Evolutionary conservation across 2,797 vertebrate species (phyloP), one percentile per base, ranked within the genome.

Genomic region (Sebastes hubbsi): DNA sequence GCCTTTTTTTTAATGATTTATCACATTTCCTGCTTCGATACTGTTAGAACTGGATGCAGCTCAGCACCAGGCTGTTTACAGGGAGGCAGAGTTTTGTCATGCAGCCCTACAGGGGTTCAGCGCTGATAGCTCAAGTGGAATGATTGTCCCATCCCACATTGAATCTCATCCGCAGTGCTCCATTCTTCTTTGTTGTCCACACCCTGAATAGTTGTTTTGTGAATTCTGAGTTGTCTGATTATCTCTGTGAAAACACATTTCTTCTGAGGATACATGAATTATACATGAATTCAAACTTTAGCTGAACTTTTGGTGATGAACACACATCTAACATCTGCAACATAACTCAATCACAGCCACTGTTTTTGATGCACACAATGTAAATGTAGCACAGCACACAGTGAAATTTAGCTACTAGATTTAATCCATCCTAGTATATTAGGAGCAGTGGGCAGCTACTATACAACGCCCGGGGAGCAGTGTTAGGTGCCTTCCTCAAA

Each of bases 11-110:
- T 64, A 86, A 90, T 76, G 65, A 89, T 88, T 90, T 87, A 91
- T 92, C 90, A 89, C 68, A 64, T 88, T 87, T 92, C 87, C 90
- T 91, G 84, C 75, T 88, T 82, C 22, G 81, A 89, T 89, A 88
- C 64, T 22, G 87, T 83, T 55, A 76, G 77, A 78, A 84, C 81
- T 72, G 9, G 32, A 72, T 83, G 79, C 55, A 85, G 78, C 73
- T 55, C 52, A 60, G 68, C 46, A 38, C n/a, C 12, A 2, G 68
- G 62, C 62, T 84, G 78, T 63, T 84, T 46, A 46, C 1, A 3
- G 25, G 24, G 42, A 6, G 11, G 29, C 18, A 34, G 69, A 72
- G 59, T 78, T 80, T 87, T 90, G 75, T 87, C 87, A 69, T 5
- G 24, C 70, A 25, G 69, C 58, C 73, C 72, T 64, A 68, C 73